Evolutionary conservation across 1,140 invertebrate species (phyloP).

Genomic region (Heliconius melpomene): DNA sequence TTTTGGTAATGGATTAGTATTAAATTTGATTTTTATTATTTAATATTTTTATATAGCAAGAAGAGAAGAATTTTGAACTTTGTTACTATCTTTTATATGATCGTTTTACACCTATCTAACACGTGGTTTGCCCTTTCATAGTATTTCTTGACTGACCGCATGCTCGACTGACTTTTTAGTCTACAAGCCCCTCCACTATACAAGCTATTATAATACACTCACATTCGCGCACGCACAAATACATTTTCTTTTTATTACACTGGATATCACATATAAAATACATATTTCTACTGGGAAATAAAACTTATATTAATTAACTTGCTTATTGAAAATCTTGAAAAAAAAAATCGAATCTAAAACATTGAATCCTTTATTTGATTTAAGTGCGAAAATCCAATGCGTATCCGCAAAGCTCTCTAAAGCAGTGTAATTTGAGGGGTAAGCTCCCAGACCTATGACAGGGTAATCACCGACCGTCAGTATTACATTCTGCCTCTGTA

Average conservation of each 20-base stretch:
- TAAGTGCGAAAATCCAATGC: not conserved
- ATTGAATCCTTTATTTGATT: not conserved
- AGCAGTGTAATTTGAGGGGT: slow-evolving; percentile 37
- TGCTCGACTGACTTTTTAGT: not conserved
- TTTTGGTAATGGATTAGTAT: too few relatives aligned
- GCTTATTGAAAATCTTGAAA: not conserved
- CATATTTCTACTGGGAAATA: not conserved
- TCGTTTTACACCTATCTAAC: too few relatives aligned
- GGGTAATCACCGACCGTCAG: slow-evolving; percentile 57
- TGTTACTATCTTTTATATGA: too few relatives aligned
- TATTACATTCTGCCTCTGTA: slow-evolving; percentile 51
- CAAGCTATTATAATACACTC: not conserved
- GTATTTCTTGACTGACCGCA: too few relatives aligned
- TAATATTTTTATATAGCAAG: too few relatives aligned
- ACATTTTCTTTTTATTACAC: not conserved
- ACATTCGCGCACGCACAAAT: not conserved
- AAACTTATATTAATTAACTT: not conserved
- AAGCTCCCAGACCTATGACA: slow-evolving; percentile 54
- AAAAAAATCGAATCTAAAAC: not conserved
- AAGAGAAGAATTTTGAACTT: too few relatives aligned
- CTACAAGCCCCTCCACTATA: not conserved
- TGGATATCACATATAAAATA: not conserved
- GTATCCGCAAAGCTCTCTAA: slow-evolving; percentile 10
- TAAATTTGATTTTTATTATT: too few relatives aligned
- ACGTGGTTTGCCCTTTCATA: too few relatives aligned